Base-by-base conservation (phyloP, 2,888 invertebrate genomes). In the Saturnia japonica region DNA sequence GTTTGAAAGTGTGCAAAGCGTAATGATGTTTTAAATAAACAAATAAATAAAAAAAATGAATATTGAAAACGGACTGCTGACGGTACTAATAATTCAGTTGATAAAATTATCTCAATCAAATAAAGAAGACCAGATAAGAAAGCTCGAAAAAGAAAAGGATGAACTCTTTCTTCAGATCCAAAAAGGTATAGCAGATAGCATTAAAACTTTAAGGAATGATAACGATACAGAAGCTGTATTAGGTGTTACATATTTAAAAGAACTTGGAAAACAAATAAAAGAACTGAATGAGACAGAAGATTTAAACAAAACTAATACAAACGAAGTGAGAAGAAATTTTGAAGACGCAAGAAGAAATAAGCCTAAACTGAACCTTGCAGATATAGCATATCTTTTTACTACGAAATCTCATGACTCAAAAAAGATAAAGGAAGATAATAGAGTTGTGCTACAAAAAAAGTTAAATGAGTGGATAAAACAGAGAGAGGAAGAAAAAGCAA, bases 131-230 rank as follows among this genome's bases (percentile, higher is more conserved):
- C 73, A 77, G 42, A 80, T 86, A 69, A 40, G 76, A 71, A 74
- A 75, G 14, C 73, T 89, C 40, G 81, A 87, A 72, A 80, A 77
- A 68, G 75, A 85, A 43, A 88, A 84, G 72, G 70, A 70, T 45
- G 75, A 83, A 22, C 69, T 90, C 4, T 79, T 76, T 16, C 76
- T 74, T 60, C 71, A 86, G 78, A 85, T 90, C 3, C 82, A 85
- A 34, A 47, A 68, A 16, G 86, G 86, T 0, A 88, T 90, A 25
- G 81, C 88, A 9, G 87, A 87, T 0, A 85, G 83, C 12, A 76
- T 88, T 0, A 73, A 70, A 43, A 68, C 77, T 19, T 74, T 88
- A 7, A 70, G 77, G 40, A 76, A 76, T 19, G 76, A 25, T 0
- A 89, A 88, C 51, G 85, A 84, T 3, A 77, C 82, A 0, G 83